These are phyloP conservation scores for Ecdyonurus torrentis DNA, from an alignment of 2,888 invertebrate species.

Conservation along the genomic window DNA sequence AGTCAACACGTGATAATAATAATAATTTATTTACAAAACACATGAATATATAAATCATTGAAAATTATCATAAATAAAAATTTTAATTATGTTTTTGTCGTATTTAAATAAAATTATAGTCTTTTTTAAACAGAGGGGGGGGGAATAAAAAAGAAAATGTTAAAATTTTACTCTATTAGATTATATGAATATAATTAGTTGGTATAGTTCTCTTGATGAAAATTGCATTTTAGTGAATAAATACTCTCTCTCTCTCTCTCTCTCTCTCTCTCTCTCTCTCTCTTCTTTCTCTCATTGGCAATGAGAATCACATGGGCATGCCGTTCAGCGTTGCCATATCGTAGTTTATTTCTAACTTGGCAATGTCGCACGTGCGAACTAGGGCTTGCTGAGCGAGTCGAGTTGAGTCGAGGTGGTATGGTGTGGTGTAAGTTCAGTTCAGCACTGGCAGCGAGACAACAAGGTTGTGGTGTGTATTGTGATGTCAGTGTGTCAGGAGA, in stretches of 20 bases:
- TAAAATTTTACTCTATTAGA: too few species aligned
- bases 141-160: too few species aligned
- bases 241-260: neutral
- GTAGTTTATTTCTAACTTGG: too few species aligned
- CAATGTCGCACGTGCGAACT: too few species aligned
- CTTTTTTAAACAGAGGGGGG: too few species aligned
- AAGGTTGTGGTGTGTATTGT: neutral
- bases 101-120: too few species aligned
- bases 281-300: neutral
- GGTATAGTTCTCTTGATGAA: neutral
- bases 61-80: too few species aligned
- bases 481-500: neutral
- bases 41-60: too few species aligned
- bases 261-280: neutral
- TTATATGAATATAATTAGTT: neutral
- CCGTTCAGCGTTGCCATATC: neutral
- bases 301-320: neutral
- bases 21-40: too few species aligned
- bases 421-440: neutral
- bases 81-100: too few species aligned
- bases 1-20: too few species aligned
- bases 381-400: neutral
- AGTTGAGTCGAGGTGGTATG: neutral
- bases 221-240: too few species aligned
- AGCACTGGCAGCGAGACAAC: neutral